Evolutionary conservation across 2,113 vertebrate species (phyloP), one percentile per base, ranked within the genome.

Genomic region (Proterorhinus semilunaris): DNA sequence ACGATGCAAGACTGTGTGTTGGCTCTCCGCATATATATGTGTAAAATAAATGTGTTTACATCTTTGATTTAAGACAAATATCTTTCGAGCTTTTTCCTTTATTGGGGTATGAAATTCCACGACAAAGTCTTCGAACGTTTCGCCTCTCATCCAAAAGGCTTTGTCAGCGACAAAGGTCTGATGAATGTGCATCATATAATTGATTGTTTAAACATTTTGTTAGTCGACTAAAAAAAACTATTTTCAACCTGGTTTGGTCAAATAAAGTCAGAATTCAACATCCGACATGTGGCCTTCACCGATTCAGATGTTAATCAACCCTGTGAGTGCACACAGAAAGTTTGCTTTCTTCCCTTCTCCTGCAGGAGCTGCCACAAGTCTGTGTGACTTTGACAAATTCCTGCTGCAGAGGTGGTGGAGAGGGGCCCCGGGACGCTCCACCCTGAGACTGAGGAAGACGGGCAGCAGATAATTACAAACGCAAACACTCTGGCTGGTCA

Each of bases 391-490:
- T 83, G 79, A 87, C 72, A 81, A 87, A 87, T 82, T 83, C 62
- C 47, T 75, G 65, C 71, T 46, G 80, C 71, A 42, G 74, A 65
- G 6, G 65, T 68, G 36, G 80, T 67, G 44, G 74, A 63, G 7
- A 10, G 12, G 51, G 58, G 58, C 58, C 71, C 54, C 43, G 65
- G 65, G 63, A 68, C 27, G 67, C 66, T 16, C 76, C 62, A 65
- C 67, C 58, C 13, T 17, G 63, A 68, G 66, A 17, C 53, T 11
- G 17, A 66, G 74, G 79, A 68, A 17, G 59, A 84, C 65, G 75
- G 70, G 72, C 73, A 82, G 76, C 65, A 85, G 84, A 83, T 85
- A 86, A 89, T 88, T 85, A 83, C 82, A 78, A 89, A 87, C 75
- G 85, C 76, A 85, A 91, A 87, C 82, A 80, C 80, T 79, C 80